A percentile compares a stretch with the other conserved stretches of the same genome.
These are phyloP conservation scores for Mystacornis crossleyi DNA, from an alignment of 2,113 vertebrate genomes.

Conservation along the genomic window DNA sequence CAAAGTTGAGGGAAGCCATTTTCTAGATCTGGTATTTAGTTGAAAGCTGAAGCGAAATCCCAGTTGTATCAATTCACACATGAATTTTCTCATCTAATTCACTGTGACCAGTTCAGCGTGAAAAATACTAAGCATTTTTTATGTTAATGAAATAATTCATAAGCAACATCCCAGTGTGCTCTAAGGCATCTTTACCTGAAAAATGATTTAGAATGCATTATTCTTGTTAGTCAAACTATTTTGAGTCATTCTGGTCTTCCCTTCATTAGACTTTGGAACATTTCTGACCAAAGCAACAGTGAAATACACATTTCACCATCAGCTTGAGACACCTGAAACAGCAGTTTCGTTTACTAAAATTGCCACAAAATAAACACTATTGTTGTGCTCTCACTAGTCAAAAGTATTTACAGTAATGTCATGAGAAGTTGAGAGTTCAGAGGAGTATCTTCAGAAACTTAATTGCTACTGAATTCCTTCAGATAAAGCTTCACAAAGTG, in stretches of 20 bases:
- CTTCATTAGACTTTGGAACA: neutral
- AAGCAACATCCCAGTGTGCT: neutral
- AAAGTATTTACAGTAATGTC: neutral
- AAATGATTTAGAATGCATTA: neutral
- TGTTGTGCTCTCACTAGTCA: neutral
- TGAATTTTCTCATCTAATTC: neutral
- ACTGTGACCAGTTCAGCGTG: neutral
- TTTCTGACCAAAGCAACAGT: constrained; percentile 7
- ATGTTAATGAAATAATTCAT: neutral
- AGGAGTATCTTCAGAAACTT: neutral
- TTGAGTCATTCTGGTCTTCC: neutral
- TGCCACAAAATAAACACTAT: neutral
- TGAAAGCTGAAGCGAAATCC: neutral
- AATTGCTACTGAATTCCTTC: neutral
- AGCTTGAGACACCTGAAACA: neutral
- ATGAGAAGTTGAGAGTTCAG: neutral
- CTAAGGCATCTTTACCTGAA: neutral
- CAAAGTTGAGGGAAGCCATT: neutral
- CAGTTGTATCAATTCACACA: neutral
- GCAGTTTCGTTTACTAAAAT: neutral
- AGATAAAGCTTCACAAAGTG: neutral
- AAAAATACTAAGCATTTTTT: neutral
- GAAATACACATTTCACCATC: constrained; percentile 1
- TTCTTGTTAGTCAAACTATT: neutral
- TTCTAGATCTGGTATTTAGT: neutral